Percentiles rank a stretch among this genome's conserved stretches.
Conservation (phyloP, 2,113 vertebrate species). For the Salvator merianae region DNA sequence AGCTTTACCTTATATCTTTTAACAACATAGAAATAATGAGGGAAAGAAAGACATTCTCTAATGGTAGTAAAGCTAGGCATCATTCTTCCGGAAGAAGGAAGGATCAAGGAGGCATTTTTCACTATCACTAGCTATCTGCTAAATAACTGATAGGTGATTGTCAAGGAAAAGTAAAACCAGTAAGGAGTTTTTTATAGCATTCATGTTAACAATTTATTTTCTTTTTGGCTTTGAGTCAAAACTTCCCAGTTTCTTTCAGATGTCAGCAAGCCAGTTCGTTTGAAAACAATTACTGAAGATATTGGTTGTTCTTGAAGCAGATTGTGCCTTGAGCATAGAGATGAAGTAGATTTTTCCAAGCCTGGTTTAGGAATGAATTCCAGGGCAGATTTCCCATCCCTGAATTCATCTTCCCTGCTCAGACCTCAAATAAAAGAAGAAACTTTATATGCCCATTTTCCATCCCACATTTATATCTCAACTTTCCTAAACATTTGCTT, state of each 20-base stretch:
- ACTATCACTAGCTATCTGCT: neutral
- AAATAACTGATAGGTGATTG: neutral
- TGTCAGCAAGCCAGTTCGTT: too few species aligned
- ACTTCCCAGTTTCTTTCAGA: neutral
- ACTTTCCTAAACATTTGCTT: too few species aligned
- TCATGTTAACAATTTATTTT: neutral
- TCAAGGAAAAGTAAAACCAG: neutral
- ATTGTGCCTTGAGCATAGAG: neutral
- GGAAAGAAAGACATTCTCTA: neutral
- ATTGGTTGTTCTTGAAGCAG: neutral
- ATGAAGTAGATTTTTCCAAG: too few species aligned
- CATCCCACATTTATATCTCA: too few species aligned
- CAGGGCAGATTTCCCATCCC: neutral
- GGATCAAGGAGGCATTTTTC: neutral
- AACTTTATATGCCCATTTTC: neutral
- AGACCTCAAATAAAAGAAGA: neutral
- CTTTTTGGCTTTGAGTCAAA: neutral
- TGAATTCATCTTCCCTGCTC: neutral
- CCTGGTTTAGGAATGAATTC: too few species aligned
- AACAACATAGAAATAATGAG: neutral
- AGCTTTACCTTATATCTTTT: too few species aligned
- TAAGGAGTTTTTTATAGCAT: neutral
- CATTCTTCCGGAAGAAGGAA: neutral
- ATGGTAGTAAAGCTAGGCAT: neutral
- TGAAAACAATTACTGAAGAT: neutral